Evolutionary conservation across 2,113 vertebrate genomes (phyloP).

Genomic region (Apodemus speciosus): DNA sequence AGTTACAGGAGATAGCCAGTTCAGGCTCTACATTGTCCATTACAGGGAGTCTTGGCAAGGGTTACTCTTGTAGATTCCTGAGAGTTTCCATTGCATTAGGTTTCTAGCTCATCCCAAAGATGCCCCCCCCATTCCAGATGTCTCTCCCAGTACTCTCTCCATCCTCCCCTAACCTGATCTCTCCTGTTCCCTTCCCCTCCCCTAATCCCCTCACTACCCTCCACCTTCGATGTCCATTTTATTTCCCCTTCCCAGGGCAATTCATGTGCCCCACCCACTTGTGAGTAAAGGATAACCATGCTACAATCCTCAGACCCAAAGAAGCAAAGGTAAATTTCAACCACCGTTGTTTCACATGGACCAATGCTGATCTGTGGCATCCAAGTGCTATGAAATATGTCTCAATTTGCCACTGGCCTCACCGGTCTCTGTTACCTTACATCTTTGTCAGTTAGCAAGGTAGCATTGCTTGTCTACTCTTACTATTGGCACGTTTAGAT

Average conservation of each 20-base stretch:
- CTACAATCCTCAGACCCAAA: background rate
- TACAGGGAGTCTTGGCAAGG: background rate
- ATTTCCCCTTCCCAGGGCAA: background rate
- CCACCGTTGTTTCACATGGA: background rate
- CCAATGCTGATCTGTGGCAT: background rate
- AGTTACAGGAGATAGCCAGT: background rate
- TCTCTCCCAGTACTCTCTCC: background rate
- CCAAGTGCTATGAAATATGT: background rate
- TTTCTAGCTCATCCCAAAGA: background rate
- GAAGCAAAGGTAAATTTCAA: slow-evolving; percentile 12
- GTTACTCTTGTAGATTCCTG: background rate
- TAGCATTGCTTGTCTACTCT: background rate
- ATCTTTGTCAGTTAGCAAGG: background rate
- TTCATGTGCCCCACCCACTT: background rate
- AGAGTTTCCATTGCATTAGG: background rate
- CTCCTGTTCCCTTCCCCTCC: background rate
- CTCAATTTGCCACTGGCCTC: background rate
- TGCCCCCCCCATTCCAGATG: background rate
- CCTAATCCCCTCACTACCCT: background rate
- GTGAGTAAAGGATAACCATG: background rate
- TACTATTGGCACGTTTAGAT: background rate
- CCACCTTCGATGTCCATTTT: background rate
- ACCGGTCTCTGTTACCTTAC: background rate
- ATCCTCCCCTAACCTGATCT: background rate
- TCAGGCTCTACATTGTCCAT: background rate